phyloP scores from a whole-genome alignment of 2,888 invertebrate species.

The Meteorus cinctellus region DNA sequence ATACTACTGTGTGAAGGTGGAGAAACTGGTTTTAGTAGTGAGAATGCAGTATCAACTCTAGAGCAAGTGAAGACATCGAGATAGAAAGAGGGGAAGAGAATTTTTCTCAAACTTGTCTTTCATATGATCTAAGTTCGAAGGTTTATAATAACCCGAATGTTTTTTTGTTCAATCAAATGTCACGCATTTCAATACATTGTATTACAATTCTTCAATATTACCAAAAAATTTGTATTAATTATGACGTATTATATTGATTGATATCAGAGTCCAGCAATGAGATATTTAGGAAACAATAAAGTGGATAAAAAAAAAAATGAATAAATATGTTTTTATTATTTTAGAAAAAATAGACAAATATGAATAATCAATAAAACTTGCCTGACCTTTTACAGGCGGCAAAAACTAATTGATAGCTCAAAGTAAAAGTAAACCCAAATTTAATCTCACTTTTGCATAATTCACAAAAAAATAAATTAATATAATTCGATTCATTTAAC shows the following conservation, averaged over 20 bases:
- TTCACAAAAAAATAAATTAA: neutral
- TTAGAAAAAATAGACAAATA: neutral
- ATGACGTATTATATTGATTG: neutral
- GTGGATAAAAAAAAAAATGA: neutral
- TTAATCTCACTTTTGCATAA: neutral
- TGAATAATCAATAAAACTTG: neutral
- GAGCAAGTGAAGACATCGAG: neutral
- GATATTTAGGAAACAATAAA: neutral
- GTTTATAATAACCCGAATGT: neutral
- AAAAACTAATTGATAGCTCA: neutral
- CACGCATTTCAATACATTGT: neutral
- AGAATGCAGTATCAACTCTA: neutral
- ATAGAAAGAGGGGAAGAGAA: neutral
- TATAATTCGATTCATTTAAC: neutral
- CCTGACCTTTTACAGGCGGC: neutral
- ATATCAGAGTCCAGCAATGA: conserved; percentile 21
- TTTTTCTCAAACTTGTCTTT: neutral
- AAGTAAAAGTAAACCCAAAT: too few species aligned
- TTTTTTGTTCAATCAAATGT: neutral
- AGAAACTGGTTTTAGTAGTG: conserved; percentile 24
- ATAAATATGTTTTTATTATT: neutral
- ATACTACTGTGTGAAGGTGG: conserved; percentile 23
- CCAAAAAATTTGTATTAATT: neutral
- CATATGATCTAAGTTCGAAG: neutral
- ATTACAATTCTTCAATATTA: neutral